These are phyloP conservation scores for Globodera rostochiensis DNA, from an alignment of 1,140 invertebrate species.

Conservation along the genomic window DNA sequence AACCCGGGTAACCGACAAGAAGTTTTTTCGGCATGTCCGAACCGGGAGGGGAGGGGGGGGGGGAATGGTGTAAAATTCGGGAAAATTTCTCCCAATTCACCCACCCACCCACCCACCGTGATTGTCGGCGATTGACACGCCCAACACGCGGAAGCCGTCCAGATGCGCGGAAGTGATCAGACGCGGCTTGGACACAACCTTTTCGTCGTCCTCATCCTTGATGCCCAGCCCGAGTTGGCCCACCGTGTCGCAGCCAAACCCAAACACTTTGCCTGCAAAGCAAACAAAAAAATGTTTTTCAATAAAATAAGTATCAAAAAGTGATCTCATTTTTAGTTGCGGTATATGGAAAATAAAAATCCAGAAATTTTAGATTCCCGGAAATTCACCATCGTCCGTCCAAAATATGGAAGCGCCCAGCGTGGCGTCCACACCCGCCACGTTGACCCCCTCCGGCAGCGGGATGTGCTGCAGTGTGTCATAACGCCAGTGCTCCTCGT, in stretches of 20 bases:
- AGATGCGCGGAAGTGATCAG: conserved; percentile 57
- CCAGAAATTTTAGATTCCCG: too few species aligned
- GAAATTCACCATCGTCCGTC: conserved; percentile 51
- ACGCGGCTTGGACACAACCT: conserved; percentile 52
- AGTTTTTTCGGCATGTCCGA: neutral
- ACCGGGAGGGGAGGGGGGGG: too few species aligned
- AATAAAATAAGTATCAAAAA: neutral
- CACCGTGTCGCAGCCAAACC: conserved; percentile 59
- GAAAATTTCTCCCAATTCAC: neutral
- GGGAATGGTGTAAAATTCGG: neutral
- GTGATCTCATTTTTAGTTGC: too few species aligned
- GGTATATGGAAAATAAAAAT: too few species aligned
- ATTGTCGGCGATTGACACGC: conserved; percentile 57
- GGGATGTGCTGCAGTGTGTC: conserved; percentile 46
- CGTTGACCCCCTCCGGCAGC: conserved; percentile 43
- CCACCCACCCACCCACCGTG: conserved; percentile 30
- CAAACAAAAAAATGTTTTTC: conserved; percentile 29
- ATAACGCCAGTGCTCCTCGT: conserved; percentile 60
- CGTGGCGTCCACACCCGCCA: conserved; percentile 54
- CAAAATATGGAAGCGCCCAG: conserved; percentile 58
- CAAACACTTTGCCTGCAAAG: conserved; percentile 53
- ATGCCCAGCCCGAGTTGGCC: conserved; percentile 63
- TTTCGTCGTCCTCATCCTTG: conserved; percentile 56
- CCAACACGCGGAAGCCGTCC: conserved; percentile 53
- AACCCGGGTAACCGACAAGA: too few species aligned